Conservation (phyloP, 2,113 vertebrate genomes). For the Dryoscopus gambensis region DNA sequence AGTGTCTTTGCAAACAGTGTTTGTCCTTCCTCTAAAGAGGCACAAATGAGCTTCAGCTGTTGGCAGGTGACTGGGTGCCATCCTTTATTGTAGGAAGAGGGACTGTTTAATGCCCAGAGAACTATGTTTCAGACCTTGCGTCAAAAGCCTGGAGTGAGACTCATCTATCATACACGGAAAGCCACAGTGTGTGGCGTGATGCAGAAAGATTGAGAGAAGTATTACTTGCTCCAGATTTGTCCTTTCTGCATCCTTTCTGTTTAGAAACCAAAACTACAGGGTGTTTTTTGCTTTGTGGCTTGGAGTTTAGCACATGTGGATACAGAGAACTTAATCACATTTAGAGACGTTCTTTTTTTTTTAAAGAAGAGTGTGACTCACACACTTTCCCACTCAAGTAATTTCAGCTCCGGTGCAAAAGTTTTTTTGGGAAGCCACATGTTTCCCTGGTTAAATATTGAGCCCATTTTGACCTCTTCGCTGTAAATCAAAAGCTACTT, state of each 20-base stretch:
- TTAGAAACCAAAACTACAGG: not conserved
- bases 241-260: not conserved
- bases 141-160: not conserved
- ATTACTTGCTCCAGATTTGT: not conserved
- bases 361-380: not conserved
- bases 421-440: not conserved
- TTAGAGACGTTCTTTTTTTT: not conserved
- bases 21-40: not conserved
- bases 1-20: not conserved
- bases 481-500: not conserved
- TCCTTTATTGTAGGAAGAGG: not conserved
- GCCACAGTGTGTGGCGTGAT: not conserved
- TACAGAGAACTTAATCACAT: not conserved
- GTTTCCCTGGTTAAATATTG: conserved; percentile 14
- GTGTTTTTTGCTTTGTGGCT: not conserved
- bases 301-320: not conserved
- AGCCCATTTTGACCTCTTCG: not conserved
- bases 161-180: not conserved
- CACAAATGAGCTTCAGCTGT: not conserved
- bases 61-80: not conserved
- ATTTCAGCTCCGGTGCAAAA: not conserved
- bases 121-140: not conserved
- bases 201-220: not conserved
- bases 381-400: not conserved
- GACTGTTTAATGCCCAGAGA: not conserved